These are phyloP conservation scores for Neocrepidodera transversa DNA, from an alignment of 2,888 invertebrate species.

Conservation along the genomic window DNA sequence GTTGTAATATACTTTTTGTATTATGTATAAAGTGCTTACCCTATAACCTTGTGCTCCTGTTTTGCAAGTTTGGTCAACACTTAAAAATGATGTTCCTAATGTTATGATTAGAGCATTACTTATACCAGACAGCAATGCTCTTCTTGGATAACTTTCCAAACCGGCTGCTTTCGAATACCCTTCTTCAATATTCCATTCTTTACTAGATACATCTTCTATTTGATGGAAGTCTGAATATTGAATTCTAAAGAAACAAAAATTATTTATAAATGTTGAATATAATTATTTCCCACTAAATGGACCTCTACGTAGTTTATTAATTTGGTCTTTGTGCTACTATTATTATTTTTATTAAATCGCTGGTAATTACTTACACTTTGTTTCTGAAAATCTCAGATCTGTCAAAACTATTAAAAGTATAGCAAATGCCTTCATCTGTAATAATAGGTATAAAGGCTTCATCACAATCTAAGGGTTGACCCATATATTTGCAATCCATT, in stretches of 20 bases:
- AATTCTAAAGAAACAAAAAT: too few relatives aligned
- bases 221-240: not conserved
- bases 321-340: too few relatives aligned
- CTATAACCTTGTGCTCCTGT: slow-evolving; percentile 43
- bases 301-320: too few relatives aligned
- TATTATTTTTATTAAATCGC: too few relatives aligned
- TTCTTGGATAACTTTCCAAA: slow-evolving; percentile 69
- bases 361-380: slow-evolving; percentile 55
- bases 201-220: not conserved
- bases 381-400: slow-evolving; percentile 65
- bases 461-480: slow-evolving; percentile 33
- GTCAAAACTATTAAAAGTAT: slow-evolving; percentile 72
- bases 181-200: slow-evolving; percentile 67
- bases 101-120: slow-evolving; percentile 53
- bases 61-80: slow-evolving; percentile 47
- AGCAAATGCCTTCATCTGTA: slow-evolving; percentile 76
- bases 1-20: too few relatives aligned
- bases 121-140: slow-evolving; percentile 70
- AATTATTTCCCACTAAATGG: too few relatives aligned
- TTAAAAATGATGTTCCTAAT: slow-evolving; percentile 34
- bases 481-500: slow-evolving; percentile 34
- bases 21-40: too few relatives aligned
- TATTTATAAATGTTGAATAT: too few relatives aligned
- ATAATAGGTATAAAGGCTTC: slow-evolving; percentile 59
- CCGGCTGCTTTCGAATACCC: slow-evolving; percentile 65